Percentiles rank a stretch among this genome's conserved stretches.
These are phyloP conservation scores for Danio kyathit DNA, from an alignment of 2,797 vertebrate genomes.

Conservation along the genomic window DNA sequence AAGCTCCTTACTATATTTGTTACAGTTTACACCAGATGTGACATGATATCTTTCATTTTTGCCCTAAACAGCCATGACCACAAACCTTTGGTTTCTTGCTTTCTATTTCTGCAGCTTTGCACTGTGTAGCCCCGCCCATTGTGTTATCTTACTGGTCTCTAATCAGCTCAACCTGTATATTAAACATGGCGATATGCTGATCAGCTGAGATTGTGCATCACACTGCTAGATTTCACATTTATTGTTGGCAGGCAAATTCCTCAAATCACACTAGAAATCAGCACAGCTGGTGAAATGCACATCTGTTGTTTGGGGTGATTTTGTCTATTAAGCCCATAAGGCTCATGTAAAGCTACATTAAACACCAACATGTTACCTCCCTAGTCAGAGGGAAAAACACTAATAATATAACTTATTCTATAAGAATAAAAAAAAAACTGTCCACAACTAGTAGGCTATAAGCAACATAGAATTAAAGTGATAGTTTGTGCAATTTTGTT, in stretches of 20 bases:
- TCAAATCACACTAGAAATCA: neutral
- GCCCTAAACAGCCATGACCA: neutral
- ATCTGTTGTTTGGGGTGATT: slow-evolving; percentile 13
- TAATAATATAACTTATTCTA: slow-evolving; percentile 1
- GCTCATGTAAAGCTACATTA: slow-evolving; percentile 37
- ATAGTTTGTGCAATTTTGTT: too few relatives aligned
- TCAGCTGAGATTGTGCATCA: neutral
- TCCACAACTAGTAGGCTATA: neutral
- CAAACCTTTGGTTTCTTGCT: neutral
- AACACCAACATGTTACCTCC: slow-evolving; percentile 16
- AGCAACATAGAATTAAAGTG: neutral
- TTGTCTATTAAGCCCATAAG: slow-evolving; percentile 1
- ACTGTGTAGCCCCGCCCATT: neutral
- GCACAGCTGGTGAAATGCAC: slow-evolving; percentile 4
- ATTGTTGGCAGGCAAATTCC: neutral
- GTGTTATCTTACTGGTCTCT: neutral
- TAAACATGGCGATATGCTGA: neutral
- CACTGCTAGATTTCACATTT: neutral
- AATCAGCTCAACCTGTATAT: neutral
- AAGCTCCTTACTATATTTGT: neutral
- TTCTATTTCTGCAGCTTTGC: neutral
- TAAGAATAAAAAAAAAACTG: too few relatives aligned
- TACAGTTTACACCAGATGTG: neutral
- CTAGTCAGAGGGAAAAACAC: slow-evolving; percentile 5
- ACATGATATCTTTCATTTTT: neutral